Conservation (phyloP, 2,888 invertebrate species). For the Ormia ochracea region DNA sequence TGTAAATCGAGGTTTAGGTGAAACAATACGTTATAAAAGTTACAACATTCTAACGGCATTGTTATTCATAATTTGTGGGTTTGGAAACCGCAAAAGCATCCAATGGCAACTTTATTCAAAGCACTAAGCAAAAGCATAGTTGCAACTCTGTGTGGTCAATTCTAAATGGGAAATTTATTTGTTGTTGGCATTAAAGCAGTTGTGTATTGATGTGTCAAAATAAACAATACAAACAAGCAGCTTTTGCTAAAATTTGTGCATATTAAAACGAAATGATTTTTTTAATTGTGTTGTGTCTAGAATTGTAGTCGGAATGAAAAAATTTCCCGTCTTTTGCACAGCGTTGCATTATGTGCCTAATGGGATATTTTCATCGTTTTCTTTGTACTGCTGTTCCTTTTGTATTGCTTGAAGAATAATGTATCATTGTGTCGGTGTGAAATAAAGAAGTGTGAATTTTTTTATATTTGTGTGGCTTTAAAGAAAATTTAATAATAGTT, state of each 20-base stretch:
- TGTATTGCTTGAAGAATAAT: constrained; percentile 40
- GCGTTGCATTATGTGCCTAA: constrained; percentile 23
- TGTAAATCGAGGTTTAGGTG: too few relatives aligned
- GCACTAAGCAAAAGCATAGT: too few relatives aligned
- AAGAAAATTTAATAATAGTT: constrained; percentile 44
- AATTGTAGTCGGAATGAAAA: neutral
- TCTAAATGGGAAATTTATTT: neutral
- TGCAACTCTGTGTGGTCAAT: neutral
- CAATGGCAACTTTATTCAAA: neutral
- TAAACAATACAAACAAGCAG: too few relatives aligned
- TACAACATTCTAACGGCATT: neutral
- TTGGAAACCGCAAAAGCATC: neutral
- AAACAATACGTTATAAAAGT: too few relatives aligned
- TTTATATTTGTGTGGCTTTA: constrained; percentile 56
- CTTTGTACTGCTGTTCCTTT: constrained; percentile 51
- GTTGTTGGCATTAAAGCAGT: neutral
- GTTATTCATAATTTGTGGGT: neutral
- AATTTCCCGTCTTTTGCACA: constrained; percentile 3
- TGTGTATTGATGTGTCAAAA: too few relatives aligned
- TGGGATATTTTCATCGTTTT: constrained; percentile 33
- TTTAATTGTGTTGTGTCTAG: neutral
- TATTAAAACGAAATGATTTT: too few relatives aligned
- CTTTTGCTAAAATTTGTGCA: too few relatives aligned
- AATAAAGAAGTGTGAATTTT: constrained; percentile 54
- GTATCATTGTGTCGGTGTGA: constrained; percentile 60